Conservation (phyloP, 2,797 vertebrate genomes). For the Peromyscus aztecus region DNA sequence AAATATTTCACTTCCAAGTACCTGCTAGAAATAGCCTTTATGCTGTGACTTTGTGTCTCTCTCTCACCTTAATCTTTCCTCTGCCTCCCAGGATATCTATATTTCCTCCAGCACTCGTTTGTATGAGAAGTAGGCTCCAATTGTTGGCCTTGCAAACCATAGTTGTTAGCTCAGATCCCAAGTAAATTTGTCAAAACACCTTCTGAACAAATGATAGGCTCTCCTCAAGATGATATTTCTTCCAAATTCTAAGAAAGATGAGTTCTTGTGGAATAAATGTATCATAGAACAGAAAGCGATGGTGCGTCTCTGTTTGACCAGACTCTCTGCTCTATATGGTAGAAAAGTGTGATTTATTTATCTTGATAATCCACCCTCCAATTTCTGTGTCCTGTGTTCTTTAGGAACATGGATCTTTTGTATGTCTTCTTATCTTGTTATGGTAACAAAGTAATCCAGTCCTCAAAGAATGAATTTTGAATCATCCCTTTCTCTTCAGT, state of each 20-base stretch:
- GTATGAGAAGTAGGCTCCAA: neutral
- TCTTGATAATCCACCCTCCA: neutral
- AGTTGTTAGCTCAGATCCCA: neutral
- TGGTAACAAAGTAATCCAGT: neutral
- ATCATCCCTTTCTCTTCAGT: neutral
- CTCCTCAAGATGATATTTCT: neutral
- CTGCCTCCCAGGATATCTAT: neutral
- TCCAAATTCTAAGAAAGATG: constrained; percentile 25
- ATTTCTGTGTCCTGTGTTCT: neutral
- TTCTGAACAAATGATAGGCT: neutral
- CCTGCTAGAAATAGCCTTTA: neutral
- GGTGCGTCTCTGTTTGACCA: neutral
- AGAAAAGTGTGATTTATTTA: neutral
- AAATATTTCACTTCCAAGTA: neutral
- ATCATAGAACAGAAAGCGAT: neutral
- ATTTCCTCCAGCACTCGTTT: neutral
- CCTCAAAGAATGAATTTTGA: neutral
- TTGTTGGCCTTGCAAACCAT: neutral
- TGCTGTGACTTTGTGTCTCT: neutral
- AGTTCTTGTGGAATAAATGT: neutral
- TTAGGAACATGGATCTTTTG: neutral
- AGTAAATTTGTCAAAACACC: neutral
- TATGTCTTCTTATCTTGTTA: neutral
- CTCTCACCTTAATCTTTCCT: neutral
- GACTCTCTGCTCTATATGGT: neutral